Evolutionary conservation across 2,797 vertebrate genomes (phyloP).

Genomic region (Menidia menidia): DNA sequence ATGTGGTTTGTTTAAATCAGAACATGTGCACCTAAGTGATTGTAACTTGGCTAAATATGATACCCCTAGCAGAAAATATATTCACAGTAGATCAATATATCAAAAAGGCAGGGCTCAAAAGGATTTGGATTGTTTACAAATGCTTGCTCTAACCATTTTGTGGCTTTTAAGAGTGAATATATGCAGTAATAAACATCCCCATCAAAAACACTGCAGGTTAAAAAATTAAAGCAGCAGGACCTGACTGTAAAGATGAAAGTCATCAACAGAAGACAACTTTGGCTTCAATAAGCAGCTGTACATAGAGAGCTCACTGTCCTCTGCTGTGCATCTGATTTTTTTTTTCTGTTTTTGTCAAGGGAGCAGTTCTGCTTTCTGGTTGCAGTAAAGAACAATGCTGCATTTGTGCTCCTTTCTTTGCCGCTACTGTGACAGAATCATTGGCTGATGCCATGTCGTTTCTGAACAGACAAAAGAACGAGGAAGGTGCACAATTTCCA

Average conservation of each 20-base stretch:
- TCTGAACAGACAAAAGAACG: constrained; percentile 4
- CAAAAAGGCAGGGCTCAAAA: neutral
- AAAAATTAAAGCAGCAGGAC: constrained; percentile 36
- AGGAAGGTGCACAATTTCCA: neutral
- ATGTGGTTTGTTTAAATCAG: neutral
- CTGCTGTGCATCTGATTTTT: neutral
- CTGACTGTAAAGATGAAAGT: constrained; percentile 10
- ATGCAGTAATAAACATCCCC: constrained; percentile 28
- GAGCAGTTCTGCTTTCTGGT: neutral
- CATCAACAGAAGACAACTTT: neutral
- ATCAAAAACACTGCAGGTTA: constrained; percentile 31
- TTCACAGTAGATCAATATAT: too few relatives aligned
- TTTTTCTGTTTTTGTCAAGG: neutral
- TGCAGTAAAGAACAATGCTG: neutral
- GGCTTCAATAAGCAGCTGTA: neutral
- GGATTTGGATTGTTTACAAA: neutral
- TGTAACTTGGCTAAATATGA: constrained; percentile 8
- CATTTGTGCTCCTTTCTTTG: constrained; percentile 1
- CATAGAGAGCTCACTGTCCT: neutral
- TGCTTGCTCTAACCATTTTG: constrained; percentile 11
- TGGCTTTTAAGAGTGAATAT: constrained; percentile 39
- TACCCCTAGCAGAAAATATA: neutral
- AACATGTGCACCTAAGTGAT: neutral
- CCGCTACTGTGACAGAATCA: neutral
- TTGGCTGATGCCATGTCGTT: neutral